Evolutionary conservation across 1,140 invertebrate genomes (phyloP).

Genomic region (Ips nitidus): DNA sequence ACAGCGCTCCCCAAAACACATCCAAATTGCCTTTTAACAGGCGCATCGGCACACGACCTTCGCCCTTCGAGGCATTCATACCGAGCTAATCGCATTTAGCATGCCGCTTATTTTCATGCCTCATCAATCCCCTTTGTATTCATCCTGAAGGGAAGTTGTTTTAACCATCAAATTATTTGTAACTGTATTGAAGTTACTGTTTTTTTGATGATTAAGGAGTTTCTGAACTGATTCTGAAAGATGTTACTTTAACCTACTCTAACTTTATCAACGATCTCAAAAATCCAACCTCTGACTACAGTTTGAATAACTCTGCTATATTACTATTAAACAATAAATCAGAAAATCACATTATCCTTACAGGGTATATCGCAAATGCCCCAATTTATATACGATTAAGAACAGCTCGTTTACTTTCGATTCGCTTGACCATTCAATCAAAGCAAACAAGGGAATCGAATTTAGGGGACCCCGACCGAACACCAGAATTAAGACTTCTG

Average conservation of each 20-base stretch:
- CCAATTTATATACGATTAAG: constrained; percentile 27
- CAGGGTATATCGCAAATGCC: constrained; percentile 5
- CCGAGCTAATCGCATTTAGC: constrained; percentile 38
- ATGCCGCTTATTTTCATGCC: constrained; percentile 37
- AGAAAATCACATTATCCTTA: neutral
- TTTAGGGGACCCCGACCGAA: too few species aligned
- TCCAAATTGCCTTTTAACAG: constrained; percentile 39
- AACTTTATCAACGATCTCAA: too few species aligned
- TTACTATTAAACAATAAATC: neutral
- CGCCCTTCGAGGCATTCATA: constrained; percentile 30
- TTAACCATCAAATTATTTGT: too few species aligned
- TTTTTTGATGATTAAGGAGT: too few species aligned
- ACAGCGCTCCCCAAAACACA: neutral
- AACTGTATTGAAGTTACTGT: too few species aligned
- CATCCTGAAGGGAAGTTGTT: too few species aligned
- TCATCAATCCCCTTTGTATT: constrained; percentile 33
- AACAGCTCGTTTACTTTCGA: constrained; percentile 11
- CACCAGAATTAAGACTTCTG: too few species aligned
- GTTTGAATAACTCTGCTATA: too few species aligned
- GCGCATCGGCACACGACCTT: constrained; percentile 37
- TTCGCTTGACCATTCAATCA: constrained; percentile 14
- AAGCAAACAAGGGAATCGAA: neutral
- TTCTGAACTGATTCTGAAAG: too few species aligned
- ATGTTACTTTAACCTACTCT: too few species aligned
- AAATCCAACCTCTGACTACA: too few species aligned